Base-by-base conservation (phyloP, 2,113 vertebrate species). In the Dissostichus mawsoni region DNA sequence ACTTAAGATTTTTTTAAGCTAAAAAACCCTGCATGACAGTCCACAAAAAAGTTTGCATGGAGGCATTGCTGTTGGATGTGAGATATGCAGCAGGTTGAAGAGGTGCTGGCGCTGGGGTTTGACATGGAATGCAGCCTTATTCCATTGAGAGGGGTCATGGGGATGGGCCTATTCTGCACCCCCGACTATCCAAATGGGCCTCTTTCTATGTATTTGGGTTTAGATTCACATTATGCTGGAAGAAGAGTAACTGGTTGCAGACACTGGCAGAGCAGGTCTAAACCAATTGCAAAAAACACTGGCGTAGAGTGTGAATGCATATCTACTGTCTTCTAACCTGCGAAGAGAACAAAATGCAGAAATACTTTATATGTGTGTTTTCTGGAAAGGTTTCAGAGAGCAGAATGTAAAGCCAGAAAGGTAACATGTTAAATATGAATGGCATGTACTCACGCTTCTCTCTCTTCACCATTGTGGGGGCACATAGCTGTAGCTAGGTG, bases 401-500 rank as follows among this genome's bases (percentile, higher is more conserved):
- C 8, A 23, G 66, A 56, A 8, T 11, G 3, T 48, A 25, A 45
- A 47, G 66, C 3, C 1, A 20, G 10, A 53, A 13, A 13, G 36
- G 3, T 36, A 11, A 14, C 17, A 3, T 8, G 25, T 51, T 50
- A 44, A n/a, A 23, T 41, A 25, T 33, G n/a, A 41, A 53, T 41
- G 33, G 17, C 10, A 55, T 12, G 12, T 77, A 92, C 94, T 94
- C 94, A 98, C 96, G 82, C 92, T 95, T 94, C 91, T 92, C 92
- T 87, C 86, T 85, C 90, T 96, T 99, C 97, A 99, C 98, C 98
- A 99, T 92, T 98, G 98, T 10, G 97, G 95, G 92, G 98, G 96
- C 93, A 99, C 97, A 74, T 99, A 99, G 96, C 97, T 99, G 97
- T 99, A 99, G 87, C 97, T 97, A 91, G 98, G 97, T 52, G 97